Conservation (phyloP, 2,113 vertebrate species). For the Siniperca knerii region DNA sequence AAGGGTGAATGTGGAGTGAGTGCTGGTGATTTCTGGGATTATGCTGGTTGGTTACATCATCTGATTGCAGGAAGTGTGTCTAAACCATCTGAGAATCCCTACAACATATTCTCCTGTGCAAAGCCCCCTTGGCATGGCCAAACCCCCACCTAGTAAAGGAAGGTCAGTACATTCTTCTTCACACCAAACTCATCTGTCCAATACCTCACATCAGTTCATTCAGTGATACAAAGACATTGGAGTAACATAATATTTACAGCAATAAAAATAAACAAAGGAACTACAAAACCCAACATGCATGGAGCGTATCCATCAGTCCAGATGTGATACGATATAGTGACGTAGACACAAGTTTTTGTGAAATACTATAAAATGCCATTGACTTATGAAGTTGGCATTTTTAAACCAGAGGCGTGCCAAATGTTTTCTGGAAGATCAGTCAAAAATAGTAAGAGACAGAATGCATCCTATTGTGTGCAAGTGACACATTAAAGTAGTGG, state of each 20-base stretch:
- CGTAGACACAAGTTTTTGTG: slow-evolving; percentile 39
- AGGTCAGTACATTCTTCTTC: slow-evolving; percentile 72
- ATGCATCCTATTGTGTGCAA: slow-evolving; percentile 50
- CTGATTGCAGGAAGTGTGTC: slow-evolving; percentile 57
- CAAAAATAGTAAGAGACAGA: slow-evolving; percentile 43
- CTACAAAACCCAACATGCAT: slow-evolving; percentile 76
- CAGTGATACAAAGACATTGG: slow-evolving; percentile 54
- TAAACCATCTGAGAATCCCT: slow-evolving; percentile 52
- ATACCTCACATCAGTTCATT: slow-evolving; percentile 57
- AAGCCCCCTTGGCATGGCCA: slow-evolving; percentile 53
- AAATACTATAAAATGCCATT: slow-evolving; percentile 49
- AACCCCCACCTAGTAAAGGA: slow-evolving; percentile 51
- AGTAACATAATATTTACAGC: slow-evolving; percentile 77
- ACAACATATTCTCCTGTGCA: slow-evolving; percentile 49
- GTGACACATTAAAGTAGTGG: slow-evolving; percentile 52
- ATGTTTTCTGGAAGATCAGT: slow-evolving; percentile 52
- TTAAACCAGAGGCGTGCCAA: slow-evolving; percentile 43
- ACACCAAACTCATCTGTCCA: slow-evolving; percentile 46
- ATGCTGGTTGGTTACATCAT: slow-evolving; percentile 73
- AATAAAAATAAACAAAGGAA: slow-evolving; percentile 64
- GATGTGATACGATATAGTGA: slow-evolving; percentile 44
- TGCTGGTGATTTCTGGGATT: slow-evolving; percentile 79
- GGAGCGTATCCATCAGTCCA: slow-evolving; percentile 47
- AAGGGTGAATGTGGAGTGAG: slow-evolving; percentile 64
- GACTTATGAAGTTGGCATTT: slow-evolving; percentile 43